Conservation (phyloP, 1,140 invertebrate genomes). For the Vanessa tameamea region DNA sequence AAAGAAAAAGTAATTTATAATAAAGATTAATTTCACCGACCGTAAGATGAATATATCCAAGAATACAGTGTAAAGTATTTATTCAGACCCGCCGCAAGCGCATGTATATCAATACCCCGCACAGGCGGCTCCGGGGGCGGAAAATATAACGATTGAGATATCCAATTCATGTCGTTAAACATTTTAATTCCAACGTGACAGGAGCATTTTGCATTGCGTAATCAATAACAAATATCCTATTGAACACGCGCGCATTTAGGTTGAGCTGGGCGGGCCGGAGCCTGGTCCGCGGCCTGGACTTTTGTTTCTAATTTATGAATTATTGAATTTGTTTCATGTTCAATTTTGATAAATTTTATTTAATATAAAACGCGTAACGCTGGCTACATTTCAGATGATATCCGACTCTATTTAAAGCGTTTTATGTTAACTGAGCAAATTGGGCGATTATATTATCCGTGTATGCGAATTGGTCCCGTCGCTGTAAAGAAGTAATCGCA, state of each 20-base stretch:
- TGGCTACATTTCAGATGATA: background rate
- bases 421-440: conserved; percentile 35
- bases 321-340: background rate
- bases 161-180: too few species aligned
- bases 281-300: too few species aligned
- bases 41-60: conserved; percentile 34
- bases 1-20: background rate
- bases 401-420: conserved; percentile 25
- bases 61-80: conserved; percentile 23
- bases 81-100: background rate
- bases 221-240: too few species aligned
- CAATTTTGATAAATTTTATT: background rate
- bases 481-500: conserved; percentile 30
- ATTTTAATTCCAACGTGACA: too few species aligned
- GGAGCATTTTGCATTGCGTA: too few species aligned
- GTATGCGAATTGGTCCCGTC: conserved; percentile 44
- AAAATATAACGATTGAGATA: too few species aligned
- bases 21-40: background rate
- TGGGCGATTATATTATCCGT: conserved; percentile 6
- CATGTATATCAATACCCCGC: too few species aligned
- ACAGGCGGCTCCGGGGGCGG: too few species aligned
- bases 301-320: background rate
- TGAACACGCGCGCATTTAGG: too few species aligned
- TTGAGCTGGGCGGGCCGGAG: too few species aligned
- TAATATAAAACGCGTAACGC: background rate